Evolutionary conservation across 2,113 vertebrate species (phyloP), one percentile per base, ranked within the genome.

Genomic region (Rhynchomys soricoides): DNA sequence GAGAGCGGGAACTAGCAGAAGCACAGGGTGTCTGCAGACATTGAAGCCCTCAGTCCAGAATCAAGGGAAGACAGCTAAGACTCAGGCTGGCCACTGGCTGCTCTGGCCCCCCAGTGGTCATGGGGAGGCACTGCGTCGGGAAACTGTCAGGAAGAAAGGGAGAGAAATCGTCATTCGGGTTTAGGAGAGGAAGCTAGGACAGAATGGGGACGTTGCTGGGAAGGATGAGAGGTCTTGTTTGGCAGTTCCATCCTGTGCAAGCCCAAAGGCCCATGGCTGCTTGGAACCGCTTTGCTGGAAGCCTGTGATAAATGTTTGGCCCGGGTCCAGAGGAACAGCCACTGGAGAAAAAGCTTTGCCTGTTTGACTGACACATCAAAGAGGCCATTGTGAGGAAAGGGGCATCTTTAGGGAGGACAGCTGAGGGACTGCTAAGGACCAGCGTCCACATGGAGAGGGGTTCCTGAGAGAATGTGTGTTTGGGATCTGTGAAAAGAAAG

Each of bases 221-320:
- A 50, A 5, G n/a, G 85, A 74, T 86, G 95, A 94, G 94, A 94
- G 87, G 91, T 77, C 87, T 73, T 97, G 97, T 97, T 66, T 62
- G 96, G 91, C 96, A 94, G 95, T 97, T 92, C 90, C 83, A 94
- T 91, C 83, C 91, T 87, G 71, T 79, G 89, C 95, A 95, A 97
- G 93, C 95, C 88, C 62, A 55, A 83, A 88, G 90, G 94, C 94
- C 94, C n/a, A 40, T 57, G 92, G 96, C 90, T 95, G 31, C 96
- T 95, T 82, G 64, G 75, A 86, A 96, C 88, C 52, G 85, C 92
- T 95, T 92, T 93, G 88, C 89, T 97, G 93, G 97, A 88, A 96
- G 81, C 93, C 87, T 1, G 90, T 83, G 95, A 92, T 95, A 95
- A 96, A 97, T 97, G 95, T 91, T 64, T 97, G 97, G 97, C 92